Base-by-base conservation (phyloP, 2,113 vertebrate genomes). In the Poecile atricapillus region DNA sequence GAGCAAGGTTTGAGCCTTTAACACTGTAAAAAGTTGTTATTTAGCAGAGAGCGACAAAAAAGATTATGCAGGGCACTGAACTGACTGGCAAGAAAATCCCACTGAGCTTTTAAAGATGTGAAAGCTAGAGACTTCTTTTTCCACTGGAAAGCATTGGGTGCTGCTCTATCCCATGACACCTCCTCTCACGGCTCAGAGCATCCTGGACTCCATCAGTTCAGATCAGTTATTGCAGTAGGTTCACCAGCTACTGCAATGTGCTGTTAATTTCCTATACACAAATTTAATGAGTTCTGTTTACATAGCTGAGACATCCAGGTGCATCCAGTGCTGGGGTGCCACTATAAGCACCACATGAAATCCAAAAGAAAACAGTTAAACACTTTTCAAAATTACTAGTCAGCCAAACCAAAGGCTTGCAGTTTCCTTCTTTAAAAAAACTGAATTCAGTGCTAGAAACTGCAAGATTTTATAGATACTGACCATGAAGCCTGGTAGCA, bases 401-500 rank as follows among this genome's bases (percentile, higher is more conserved):
- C 39, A 74, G n/a, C 2, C 28, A 82, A 85, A 83, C n/a, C 1
- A 41, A 73, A 13, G 17, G 28, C 25, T 83, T 55, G 11, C 15
- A 44, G 18, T 50, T 86, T 58, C 43, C 27, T 74, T 46, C 62
- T 79, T 50, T 3, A 71, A 64, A 37, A 17, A 49, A 20, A 30
- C 25, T 35, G 3, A 79, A 73, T 39, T 83, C 63, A 67, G 27
- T 67, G 6, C 22, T 82, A 75, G 43, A 71, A 80, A 46, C 5
- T 2, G 8, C 9, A 75, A 88, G 73, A 83, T 27, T 77, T 92
- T 76, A 60, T 41, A 65, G 44, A 49, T 97, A 98, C 98, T 98
- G 89, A 99, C 99, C 94, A 99, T 99, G 95, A 99, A 99, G 60
- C 98, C 99, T 19, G 99, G 99, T 43, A 99, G 67, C 30, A 99